Evolutionary conservation across 2,113 vertebrate genomes (phyloP).

Genomic region (Erythrolamprus reginae): DNA sequence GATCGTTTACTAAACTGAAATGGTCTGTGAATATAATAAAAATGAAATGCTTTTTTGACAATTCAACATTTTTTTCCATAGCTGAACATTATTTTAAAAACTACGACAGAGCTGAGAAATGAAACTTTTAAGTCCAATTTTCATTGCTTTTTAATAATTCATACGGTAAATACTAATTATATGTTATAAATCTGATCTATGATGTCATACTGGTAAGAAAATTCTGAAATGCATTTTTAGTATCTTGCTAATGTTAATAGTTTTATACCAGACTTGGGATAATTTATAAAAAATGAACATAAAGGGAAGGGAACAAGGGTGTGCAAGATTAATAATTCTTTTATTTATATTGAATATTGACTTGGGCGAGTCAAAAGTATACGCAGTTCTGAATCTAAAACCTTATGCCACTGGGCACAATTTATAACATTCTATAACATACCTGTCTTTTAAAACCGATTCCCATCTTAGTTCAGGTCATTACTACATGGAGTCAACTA

Average conservation of each 20-base stretch:
- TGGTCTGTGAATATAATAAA: slow-evolving; percentile 46
- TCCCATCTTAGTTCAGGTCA: slow-evolving; percentile 38
- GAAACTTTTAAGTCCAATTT: neutral
- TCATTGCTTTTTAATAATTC: neutral
- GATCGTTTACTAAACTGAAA: slow-evolving; percentile 53
- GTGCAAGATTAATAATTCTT: neutral
- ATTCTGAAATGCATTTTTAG: neutral
- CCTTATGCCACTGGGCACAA: slow-evolving; percentile 8
- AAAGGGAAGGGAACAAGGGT: slow-evolving; percentile 13
- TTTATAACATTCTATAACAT: neutral
- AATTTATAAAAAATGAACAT: neutral
- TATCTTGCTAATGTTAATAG: neutral
- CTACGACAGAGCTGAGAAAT: neutral
- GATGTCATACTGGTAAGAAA: neutral
- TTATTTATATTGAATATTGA: neutral
- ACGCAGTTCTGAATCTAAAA: neutral
- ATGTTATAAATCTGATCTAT: neutral
- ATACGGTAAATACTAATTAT: neutral
- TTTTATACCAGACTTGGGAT: neutral
- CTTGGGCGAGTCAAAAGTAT: slow-evolving; percentile 15
- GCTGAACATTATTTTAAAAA: neutral
- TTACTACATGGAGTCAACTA: slow-evolving; percentile 25
- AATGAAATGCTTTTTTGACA: slow-evolving; percentile 39
- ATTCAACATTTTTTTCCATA: neutral
- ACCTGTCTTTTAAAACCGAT: slow-evolving; percentile 37